Conservation (phyloP, 2,797 vertebrate species). For the Pogonophryne albipinna region DNA sequence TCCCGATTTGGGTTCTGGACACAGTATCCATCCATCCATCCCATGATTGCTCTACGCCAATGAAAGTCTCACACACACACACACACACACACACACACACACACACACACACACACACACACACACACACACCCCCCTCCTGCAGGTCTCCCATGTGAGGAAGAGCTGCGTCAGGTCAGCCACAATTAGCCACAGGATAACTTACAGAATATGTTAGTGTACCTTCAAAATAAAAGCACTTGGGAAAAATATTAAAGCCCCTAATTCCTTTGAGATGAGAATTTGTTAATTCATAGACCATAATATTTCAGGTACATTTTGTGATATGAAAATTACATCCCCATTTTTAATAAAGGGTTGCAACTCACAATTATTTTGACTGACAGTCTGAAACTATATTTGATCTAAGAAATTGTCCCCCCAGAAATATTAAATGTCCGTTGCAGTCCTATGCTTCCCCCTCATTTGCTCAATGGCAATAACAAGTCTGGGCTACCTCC, state of each 20-base stretch:
- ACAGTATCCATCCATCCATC: constrained; percentile 86
- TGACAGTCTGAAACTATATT: not conserved
- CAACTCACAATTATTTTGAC: not conserved
- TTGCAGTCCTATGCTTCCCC: not conserved
- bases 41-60: constrained; percentile 84
- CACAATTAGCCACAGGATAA: constrained; percentile 44
- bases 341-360: not conserved
- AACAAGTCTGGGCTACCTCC: not conserved
- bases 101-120: constrained; percentile 66
- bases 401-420: too few relatives aligned
- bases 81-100: constrained; percentile 62
- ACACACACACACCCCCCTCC: constrained; percentile 70
- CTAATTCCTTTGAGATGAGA: not conserved
- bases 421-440: too few relatives aligned
- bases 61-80: constrained; percentile 80
- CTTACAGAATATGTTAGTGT: constrained; percentile 18
- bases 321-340: too few relatives aligned
- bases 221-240: constrained; percentile 68
- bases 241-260: not conserved
- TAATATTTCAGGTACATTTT: too few relatives aligned
- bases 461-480: not conserved
- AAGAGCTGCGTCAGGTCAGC: constrained; percentile 50
- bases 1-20: constrained; percentile 87
- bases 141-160: constrained; percentile 72
- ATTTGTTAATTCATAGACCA: not conserved